A percentile compares a stretch with the other conserved stretches of the same genome.
phyloP scores from a whole-genome alignment of 2,888 invertebrate species.

The Sepioteuthis lessoniana region DNA sequence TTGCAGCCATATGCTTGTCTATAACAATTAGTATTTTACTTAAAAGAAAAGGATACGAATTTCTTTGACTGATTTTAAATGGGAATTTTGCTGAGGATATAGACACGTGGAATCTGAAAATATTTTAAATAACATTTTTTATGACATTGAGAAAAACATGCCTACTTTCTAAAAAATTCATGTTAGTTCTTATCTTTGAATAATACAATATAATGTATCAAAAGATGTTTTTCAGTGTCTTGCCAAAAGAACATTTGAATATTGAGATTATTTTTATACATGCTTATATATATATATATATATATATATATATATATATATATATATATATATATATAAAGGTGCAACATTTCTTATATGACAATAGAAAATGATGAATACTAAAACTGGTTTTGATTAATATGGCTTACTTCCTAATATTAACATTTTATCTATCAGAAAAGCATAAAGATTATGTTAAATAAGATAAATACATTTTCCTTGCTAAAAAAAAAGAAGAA shows the following conservation, averaged over 20 bases:
- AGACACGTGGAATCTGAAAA: slow-evolving; percentile 34
- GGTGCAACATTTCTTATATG: no score
- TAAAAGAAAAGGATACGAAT: slow-evolving; percentile 65
- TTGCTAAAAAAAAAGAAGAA: background rate
- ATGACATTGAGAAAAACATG: background rate
- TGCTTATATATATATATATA: no score
- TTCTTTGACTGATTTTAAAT: slow-evolving; percentile 61
- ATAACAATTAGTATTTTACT: background rate
- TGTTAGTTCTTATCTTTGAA: background rate
- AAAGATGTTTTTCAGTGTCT: no score
- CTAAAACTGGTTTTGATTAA: no score
- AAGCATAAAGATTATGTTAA: background rate
- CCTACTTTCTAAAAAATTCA: background rate
- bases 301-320: no score
- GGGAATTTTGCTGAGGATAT: background rate
- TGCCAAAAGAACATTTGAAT: no score
- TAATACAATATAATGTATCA: no score
- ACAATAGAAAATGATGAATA: no score
- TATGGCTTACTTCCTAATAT: background rate
- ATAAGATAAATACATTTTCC: background rate
- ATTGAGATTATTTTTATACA: no score
- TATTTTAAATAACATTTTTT: background rate
- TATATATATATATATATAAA: no score
- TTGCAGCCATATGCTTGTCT: no score
- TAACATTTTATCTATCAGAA: background rate